Conservation (phyloP, 2,113 vertebrate species). For the Engystomops pustulosus region DNA sequence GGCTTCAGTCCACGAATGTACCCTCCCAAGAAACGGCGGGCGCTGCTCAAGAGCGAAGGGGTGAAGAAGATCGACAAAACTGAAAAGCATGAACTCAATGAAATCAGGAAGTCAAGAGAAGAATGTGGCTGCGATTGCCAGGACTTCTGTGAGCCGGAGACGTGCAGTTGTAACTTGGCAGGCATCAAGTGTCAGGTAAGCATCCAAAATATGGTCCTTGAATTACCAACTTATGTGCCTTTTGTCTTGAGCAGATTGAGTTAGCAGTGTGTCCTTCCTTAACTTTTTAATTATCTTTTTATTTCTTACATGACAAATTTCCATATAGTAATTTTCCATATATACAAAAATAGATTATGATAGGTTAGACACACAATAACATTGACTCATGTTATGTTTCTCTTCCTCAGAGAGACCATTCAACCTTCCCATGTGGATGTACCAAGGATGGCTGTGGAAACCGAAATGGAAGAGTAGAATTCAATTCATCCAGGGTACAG, state of each 20-base stretch:
- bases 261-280: not conserved
- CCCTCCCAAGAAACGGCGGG: slow-evolving; percentile 82
- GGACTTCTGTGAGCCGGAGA: slow-evolving; percentile 92
- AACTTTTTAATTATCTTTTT: not conserved
- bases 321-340: too few relatives aligned
- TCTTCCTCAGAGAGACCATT: slow-evolving; percentile 92
- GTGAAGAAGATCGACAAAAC: slow-evolving; percentile 93
- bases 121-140: slow-evolving; percentile 93
- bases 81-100: slow-evolving; percentile 91
- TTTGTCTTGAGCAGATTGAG: too few relatives aligned
- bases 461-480: slow-evolving; percentile 89
- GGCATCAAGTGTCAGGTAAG: slow-evolving; percentile 97
- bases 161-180: slow-evolving; percentile 90
- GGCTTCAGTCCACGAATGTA: slow-evolving; percentile 89
- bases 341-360: too few relatives aligned
- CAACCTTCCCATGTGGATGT: slow-evolving; percentile 93
- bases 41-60: slow-evolving; percentile 85
- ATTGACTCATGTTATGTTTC: not conserved
- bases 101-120: slow-evolving; percentile 87
- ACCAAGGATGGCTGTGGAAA: slow-evolving; percentile 92
- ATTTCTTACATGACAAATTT: too few relatives aligned
- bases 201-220: not conserved
- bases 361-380: not conserved
- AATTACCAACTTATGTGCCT: too few relatives aligned
- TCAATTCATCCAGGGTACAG: slow-evolving; percentile 91